Conservation (phyloP, 2,113 vertebrate genomes). For the Cheirogaleus medius region DNA sequence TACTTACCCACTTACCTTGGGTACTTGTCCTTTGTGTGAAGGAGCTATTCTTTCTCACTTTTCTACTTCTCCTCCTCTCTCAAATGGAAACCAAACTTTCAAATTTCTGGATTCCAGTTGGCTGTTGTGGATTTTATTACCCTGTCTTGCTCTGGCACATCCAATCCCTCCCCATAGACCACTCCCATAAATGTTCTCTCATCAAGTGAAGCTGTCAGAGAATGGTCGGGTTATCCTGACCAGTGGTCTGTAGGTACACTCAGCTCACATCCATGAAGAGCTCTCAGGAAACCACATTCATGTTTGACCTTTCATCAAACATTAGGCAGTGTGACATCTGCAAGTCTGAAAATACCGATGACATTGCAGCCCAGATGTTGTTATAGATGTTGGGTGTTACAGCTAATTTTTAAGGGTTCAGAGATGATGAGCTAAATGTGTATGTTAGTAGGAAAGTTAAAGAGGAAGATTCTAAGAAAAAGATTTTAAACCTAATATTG, state of each 20-base stretch:
- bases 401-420: not conserved
- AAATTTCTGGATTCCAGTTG: not conserved
- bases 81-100: not conserved
- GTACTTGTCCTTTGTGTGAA: not conserved
- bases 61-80: not conserved
- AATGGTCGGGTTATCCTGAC: not conserved
- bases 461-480: not conserved
- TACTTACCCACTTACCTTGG: not conserved
- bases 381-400: not conserved
- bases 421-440: not conserved
- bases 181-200: not conserved
- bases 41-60: not conserved
- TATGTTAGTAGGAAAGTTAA: not conserved
- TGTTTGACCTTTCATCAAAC: conserved; percentile 21
- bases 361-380: not conserved
- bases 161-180: not conserved
- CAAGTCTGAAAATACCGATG: not conserved
- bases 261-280: not conserved
- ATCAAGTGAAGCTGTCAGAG: not conserved
- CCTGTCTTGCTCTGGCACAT: not conserved
- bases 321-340: not conserved
- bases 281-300: not conserved
- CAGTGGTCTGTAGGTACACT: not conserved
- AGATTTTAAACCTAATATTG: not conserved
- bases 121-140: not conserved